Conservation (phyloP, 1,140 invertebrate species). For the Penaeus japonicus region DNA sequence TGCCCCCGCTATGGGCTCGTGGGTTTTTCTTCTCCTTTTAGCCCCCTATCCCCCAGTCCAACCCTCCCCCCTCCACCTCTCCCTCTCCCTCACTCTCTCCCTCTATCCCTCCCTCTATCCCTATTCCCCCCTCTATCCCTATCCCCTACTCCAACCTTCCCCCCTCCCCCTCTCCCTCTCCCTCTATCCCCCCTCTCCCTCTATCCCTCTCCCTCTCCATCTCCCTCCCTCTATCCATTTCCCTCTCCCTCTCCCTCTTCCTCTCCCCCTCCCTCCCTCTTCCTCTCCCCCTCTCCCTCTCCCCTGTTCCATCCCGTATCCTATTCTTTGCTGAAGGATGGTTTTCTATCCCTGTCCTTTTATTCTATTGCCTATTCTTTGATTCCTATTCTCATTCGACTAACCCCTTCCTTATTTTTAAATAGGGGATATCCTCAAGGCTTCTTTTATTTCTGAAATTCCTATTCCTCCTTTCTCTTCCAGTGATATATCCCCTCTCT, state of each 20-base stretch:
- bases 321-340: too few relatives aligned
- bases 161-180: not conserved
- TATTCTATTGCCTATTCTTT: not conserved
- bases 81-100: not conserved
- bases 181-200: not conserved
- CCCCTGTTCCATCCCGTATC: too few relatives aligned
- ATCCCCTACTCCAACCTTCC: too few relatives aligned
- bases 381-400: not conserved
- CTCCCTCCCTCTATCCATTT: not conserved
- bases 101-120: not conserved
- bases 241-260: not conserved
- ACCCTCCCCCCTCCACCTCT: not conserved
- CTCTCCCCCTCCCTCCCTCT: not conserved
- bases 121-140: too few relatives aligned
- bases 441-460: not conserved
- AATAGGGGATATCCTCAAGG: not conserved
- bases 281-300: too few relatives aligned
- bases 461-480: too few relatives aligned
- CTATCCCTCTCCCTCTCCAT: not conserved
- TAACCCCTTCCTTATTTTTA: not conserved
- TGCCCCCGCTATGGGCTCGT: too few relatives aligned
- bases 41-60: too few relatives aligned
- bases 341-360: not conserved
- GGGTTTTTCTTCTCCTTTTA: too few relatives aligned
- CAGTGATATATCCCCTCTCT: not conserved